Base-by-base conservation (phyloP, 2,888 invertebrate genomes). In the Melanostoma mellinum region DNA sequence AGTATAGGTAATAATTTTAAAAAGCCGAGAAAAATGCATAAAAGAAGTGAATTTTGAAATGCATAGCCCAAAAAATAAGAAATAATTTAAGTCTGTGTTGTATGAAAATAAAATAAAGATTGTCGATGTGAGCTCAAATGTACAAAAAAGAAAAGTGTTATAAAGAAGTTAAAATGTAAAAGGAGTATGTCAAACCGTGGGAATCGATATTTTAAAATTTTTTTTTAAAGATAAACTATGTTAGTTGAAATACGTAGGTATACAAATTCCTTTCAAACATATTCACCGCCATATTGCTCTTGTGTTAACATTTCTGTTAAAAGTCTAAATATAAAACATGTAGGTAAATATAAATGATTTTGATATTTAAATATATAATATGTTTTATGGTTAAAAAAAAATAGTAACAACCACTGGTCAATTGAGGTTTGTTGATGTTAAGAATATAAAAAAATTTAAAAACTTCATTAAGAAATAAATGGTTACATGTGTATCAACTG, bases 201-300 rank as follows among this genome's bases (percentile, higher is more conserved):
- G 61, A 63, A 56, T 68, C 46, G 76, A 77, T n/a, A 74, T 42
- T 38, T 38, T 63, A 36, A 30, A 42, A 38, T 55, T 46, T 71
- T 77, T 65, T 53, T 75, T 69, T 30, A 68, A 56, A 78, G 67
- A 78, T 73, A 78, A 65, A 65, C 52, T 71, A 68, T 67, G 56
- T 78, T 82, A 78, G 61, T 77, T 79, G 65, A 71, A 67, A 80
- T 76, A 80, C 74, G 33, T 79, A 80, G 20, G 20, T 20, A 73
- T 68, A 74, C 50, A 55, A 72, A 67, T 68, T 76, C 52, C 35
- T 75, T 79, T 74, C 40, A 76, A 85, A 90, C 89, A 90, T 89
- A 89, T 87, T 90, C 90, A 91, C 91, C 91, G 91, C 91, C 91
- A 91, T 91, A 91, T 91, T 91, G 91, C 91, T 91, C 90, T 85